Evolutionary conservation across 2,888 invertebrate species (phyloP).

Genomic region (Mellilla xanthometata): DNA sequence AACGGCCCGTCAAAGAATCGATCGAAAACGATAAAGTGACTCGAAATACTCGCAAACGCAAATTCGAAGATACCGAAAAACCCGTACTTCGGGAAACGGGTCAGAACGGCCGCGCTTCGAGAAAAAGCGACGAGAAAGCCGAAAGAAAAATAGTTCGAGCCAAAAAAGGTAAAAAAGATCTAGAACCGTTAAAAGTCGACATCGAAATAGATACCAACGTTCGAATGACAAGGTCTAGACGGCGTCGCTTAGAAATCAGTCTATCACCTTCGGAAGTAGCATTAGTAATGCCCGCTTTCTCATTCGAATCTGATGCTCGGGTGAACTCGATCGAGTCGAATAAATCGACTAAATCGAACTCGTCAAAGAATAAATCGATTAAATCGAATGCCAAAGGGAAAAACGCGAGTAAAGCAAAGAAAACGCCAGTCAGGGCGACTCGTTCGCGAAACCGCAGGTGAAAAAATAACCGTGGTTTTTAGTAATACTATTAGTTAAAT

Average conservation of each 20-base stretch:
- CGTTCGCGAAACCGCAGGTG: slow-evolving; percentile 56
- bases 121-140: slow-evolving; percentile 40
- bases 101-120: slow-evolving; percentile 58
- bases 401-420: slow-evolving; percentile 47
- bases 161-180: slow-evolving; percentile 46
- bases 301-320: slow-evolving; percentile 64
- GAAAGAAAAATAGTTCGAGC: slow-evolving; percentile 56
- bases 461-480: slow-evolving; percentile 47
- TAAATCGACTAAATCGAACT: slow-evolving; percentile 43
- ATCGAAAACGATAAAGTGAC: slow-evolving; percentile 70
- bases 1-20: slow-evolving; percentile 63
- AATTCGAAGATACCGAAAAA: slow-evolving; percentile 56
- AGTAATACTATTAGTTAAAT: too few relatives aligned
- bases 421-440: slow-evolving; percentile 47
- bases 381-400: slow-evolving; percentile 46
- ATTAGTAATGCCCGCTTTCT: slow-evolving; percentile 51
- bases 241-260: slow-evolving; percentile 60
- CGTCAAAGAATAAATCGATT: slow-evolving; percentile 41
- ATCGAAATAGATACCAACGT: slow-evolving; percentile 45
- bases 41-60: slow-evolving; percentile 59
- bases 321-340: slow-evolving; percentile 58
- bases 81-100: slow-evolving; percentile 72
- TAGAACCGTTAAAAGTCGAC: slow-evolving; percentile 34
- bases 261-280: slow-evolving; percentile 66
- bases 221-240: slow-evolving; percentile 65